Base-by-base conservation (phyloP, 2,113 vertebrate genomes). In the Mirounga angustirostris region DNA sequence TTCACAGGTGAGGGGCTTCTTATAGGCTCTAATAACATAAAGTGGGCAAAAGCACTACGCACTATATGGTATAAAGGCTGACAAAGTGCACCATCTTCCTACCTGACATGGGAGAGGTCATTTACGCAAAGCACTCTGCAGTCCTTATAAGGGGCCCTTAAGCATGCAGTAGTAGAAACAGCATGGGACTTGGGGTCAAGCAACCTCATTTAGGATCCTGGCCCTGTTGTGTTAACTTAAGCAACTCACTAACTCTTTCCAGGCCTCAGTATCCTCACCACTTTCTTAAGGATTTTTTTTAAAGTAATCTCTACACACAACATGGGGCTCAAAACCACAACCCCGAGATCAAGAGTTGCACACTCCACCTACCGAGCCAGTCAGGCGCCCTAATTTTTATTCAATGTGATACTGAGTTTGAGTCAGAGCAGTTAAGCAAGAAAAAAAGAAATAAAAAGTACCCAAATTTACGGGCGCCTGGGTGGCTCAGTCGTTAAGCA, bases 11-110 rank as follows among this genome's bases (percentile, higher is more conserved):
- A 78, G 56, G 56, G 87, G 56, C 15, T 79, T 28, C 5, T 40
- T 26, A 1, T 56, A 95, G 33, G 15, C 10, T 91, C 80, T 82
- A 88, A 85, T 91, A 61, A 90, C 95, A 56, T 56, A 80, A 80
- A 91, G 40, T 40, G 9, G 43, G 18, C 16, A 65, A 36, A 91
- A 30, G 43, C 33, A 61, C 50, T 36, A 12, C 21, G 11, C 30
- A 89, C n/a, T 9, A 71, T 40, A 59, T 2, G 4, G n/a, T 36
- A 43, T n/a, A 22, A 95, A 81, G 36, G 43, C 11, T 36, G 67
- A 79, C 59, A 36, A 82, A 82, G 67, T 6, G 14, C 4, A 56
- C 36, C 28, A 6, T 87, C 89, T 61, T 59, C 76, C 79, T 61
- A 24, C 69, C 46, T 69, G 65, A 94, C 58, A 52, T 4, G 1